These are phyloP conservation scores for Heteromyza rotundicornis DNA, from an alignment of 2,888 invertebrate genomes.

Conservation along the genomic window DNA sequence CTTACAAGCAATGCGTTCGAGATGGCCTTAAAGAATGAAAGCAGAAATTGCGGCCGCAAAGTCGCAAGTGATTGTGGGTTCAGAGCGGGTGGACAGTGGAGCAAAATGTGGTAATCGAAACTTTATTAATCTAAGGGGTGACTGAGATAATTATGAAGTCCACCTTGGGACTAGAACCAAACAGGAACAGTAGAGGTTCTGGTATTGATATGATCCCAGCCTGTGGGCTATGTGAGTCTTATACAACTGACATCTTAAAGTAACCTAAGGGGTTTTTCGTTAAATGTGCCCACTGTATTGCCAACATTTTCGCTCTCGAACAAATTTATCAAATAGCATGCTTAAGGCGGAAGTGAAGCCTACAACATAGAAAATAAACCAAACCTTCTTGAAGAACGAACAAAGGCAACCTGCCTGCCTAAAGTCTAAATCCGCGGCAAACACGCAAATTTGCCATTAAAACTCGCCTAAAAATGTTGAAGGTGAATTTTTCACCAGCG, in stretches of 20 bases:
- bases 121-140: too few relatives aligned
- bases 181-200: too few relatives aligned
- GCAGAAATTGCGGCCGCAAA: neutral
- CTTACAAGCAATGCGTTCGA: neutral
- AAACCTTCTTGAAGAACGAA: neutral
- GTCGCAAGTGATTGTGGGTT: neutral
- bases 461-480: conserved; percentile 15
- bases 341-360: neutral
- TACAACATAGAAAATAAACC: neutral
- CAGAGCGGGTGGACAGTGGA: conserved; percentile 16
- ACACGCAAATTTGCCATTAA: conserved; percentile 50
- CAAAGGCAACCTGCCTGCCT: too few relatives aligned
- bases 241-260: conserved; percentile 6
- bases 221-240: too few relatives aligned
- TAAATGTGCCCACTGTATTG: neutral
- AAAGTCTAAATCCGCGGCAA: conserved; percentile 21
- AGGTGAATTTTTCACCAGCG: neutral
- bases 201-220: too few relatives aligned
- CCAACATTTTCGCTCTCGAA: neutral
- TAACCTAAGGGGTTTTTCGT: neutral
- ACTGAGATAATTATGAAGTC: too few relatives aligned
- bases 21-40: neutral
- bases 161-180: too few relatives aligned
- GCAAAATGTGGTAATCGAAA: too few relatives aligned
- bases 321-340: neutral